Evolutionary conservation across 2,113 vertebrate species (phyloP).

Genomic region (Brachypteracias leptosomus): DNA sequence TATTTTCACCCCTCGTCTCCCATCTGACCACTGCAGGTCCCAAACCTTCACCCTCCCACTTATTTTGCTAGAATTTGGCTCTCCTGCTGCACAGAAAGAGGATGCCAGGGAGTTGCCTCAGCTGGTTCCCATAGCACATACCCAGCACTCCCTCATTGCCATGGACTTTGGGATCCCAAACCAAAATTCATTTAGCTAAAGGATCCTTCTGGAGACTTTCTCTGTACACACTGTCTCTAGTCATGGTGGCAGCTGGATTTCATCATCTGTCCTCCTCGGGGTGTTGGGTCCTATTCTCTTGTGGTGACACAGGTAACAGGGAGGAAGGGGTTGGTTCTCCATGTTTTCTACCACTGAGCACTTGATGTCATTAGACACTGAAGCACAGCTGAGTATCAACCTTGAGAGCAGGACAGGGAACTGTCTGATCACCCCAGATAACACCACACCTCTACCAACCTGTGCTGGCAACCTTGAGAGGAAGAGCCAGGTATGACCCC

Average conservation of each 20-base stretch:
- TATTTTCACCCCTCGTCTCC: neutral
- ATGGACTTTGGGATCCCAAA: neutral
- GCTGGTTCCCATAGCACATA: accelerated
- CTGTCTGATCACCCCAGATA: neutral
- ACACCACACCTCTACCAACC: neutral
- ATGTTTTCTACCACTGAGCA: neutral
- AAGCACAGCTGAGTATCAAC: neutral
- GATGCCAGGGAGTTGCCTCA: neutral
- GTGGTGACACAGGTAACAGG: accelerated
- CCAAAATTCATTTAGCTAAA: neutral
- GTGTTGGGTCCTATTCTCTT: accelerated
- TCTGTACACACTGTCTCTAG: accelerated
- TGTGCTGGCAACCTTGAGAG: neutral
- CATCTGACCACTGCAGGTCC: neutral
- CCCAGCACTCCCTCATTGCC: neutral
- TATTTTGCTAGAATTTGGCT: neutral
- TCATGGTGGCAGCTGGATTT: neutral
- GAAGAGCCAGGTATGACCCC: neutral
- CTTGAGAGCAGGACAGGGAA: neutral
- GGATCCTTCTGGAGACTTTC: neutral
- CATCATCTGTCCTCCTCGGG: accelerated
- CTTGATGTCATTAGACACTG: too few relatives aligned
- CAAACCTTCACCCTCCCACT: neutral
- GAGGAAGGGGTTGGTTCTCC: neutral
- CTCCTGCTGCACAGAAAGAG: accelerated